These are phyloP conservation scores for Dasysyrphus tricinctus DNA, from an alignment of 2,888 invertebrate species.

Conservation along the genomic window DNA sequence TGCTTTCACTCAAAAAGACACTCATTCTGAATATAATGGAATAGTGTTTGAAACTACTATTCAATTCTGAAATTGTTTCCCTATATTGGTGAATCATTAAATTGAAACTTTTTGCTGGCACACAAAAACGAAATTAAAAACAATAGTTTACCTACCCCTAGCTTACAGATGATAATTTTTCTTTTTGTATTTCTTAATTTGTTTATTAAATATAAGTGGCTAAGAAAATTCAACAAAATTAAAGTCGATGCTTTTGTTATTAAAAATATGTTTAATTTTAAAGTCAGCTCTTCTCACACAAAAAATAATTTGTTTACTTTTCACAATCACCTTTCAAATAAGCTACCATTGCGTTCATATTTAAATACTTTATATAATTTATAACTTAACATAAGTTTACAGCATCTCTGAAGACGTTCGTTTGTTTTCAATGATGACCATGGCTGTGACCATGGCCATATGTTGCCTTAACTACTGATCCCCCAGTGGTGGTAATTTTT, in stretches of 20 bases:
- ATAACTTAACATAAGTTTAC: conserved; percentile 45
- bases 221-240: neutral
- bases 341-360: conserved; percentile 27
- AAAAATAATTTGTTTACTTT: neutral
- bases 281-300: conserved; percentile 39
- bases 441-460: conserved; percentile 22
- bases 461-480: conserved; percentile 8
- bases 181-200: no score
- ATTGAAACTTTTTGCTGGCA: no score
- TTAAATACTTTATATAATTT: conserved; percentile 42
- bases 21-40: no score
- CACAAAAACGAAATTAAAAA: no score
- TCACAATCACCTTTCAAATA: conserved; percentile 19
- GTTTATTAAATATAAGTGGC: no score
- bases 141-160: no score
- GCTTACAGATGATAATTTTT: no score
- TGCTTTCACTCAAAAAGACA: no score
- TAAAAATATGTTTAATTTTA: conserved; percentile 65
- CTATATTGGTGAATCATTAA: no score
- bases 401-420: conserved; percentile 6
- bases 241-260: conserved; percentile 11
- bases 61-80: no score
- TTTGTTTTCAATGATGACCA: conserved; percentile 22
- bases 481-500: conserved; percentile 13
- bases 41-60: no score